Conservation (phyloP, 2,113 vertebrate species). For the Suncus etruscus region DNA sequence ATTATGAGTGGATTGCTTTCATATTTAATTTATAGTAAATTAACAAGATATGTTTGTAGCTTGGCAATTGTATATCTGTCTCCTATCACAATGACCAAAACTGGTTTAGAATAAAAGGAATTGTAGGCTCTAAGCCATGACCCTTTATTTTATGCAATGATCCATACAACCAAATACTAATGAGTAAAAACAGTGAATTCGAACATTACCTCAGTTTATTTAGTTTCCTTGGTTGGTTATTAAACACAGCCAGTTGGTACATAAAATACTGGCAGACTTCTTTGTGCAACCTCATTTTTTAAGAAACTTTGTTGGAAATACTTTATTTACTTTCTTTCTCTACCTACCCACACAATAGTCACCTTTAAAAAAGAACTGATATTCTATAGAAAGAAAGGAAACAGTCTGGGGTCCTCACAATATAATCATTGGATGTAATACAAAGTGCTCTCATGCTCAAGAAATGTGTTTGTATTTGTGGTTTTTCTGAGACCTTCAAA, state of each 20-base stretch:
- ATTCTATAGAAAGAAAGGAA: constrained; percentile 51
- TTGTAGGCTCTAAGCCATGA: neutral
- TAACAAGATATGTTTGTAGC: constrained; percentile 41
- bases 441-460: constrained; percentile 23
- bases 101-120: constrained; percentile 30
- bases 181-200: constrained; percentile 42
- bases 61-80: constrained; percentile 31
- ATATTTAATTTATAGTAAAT: constrained; percentile 60
- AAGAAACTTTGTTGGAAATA: neutral
- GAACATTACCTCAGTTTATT: constrained; percentile 18
- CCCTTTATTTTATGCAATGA: constrained; percentile 58
- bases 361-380: neutral
- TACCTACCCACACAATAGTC: neutral
- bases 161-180: constrained; percentile 20
- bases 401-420: constrained; percentile 13
- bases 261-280: constrained; percentile 5
- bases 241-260: constrained; percentile 11
- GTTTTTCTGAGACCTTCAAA: constrained; percentile 67
- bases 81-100: constrained; percentile 40
- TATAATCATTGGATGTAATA: constrained; percentile 33
- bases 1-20: constrained; percentile 39
- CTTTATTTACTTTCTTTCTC: neutral
- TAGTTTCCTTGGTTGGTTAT: constrained; percentile 43
- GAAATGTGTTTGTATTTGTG: constrained; percentile 72
- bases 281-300: constrained; percentile 29